Evolutionary conservation across 2,113 vertebrate species (phyloP).

Genomic region (Blennius ocellaris): DNA sequence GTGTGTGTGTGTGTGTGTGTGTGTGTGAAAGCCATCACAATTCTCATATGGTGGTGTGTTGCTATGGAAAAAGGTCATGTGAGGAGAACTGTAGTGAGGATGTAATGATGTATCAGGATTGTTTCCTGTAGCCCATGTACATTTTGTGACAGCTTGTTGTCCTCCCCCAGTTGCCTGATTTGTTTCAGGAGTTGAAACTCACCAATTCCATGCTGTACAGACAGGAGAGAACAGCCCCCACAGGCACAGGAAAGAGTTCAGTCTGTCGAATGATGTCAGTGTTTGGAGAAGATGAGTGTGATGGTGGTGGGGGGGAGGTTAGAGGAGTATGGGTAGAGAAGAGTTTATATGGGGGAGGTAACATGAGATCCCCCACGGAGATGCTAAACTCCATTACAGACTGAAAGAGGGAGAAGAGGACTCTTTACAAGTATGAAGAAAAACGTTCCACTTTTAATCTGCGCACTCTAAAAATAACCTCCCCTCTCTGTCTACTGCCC

Average conservation of each 20-base stretch:
- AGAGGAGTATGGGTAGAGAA: conserved; percentile 63
- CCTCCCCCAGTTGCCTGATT: conserved; percentile 42
- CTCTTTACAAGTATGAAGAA: conserved; percentile 70
- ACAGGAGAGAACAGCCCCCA: conserved; percentile 63
- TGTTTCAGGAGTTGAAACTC: conserved; percentile 59
- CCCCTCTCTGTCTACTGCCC: conserved; percentile 72
- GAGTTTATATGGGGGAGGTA: conserved; percentile 64
- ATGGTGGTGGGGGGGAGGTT: conserved; percentile 37
- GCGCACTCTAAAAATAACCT: conserved; percentile 76
- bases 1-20: background rate
- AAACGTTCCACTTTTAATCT: conserved; percentile 75
- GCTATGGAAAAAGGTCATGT: conserved; percentile 57
- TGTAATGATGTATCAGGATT: conserved; percentile 57
- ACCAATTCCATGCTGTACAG: conserved; percentile 61
- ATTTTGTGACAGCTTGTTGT: conserved; percentile 57
- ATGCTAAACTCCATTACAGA: conserved; percentile 69
- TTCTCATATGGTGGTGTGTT: conserved; percentile 29
- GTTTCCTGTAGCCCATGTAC: conserved; percentile 56
- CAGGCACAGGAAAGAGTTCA: conserved; percentile 67
- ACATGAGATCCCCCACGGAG: conserved; percentile 74
- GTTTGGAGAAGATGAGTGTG: conserved; percentile 75
- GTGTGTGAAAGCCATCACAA: conserved; percentile 5
- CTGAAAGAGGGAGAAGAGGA: conserved; percentile 55
- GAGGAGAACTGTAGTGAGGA: conserved; percentile 53
- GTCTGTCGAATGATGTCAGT: conserved; percentile 74